Percentiles rank a stretch among this genome's conserved stretches.
phyloP scores from a whole-genome alignment of 2,888 invertebrate genomes.

The Drosophila paramelanica region DNA sequence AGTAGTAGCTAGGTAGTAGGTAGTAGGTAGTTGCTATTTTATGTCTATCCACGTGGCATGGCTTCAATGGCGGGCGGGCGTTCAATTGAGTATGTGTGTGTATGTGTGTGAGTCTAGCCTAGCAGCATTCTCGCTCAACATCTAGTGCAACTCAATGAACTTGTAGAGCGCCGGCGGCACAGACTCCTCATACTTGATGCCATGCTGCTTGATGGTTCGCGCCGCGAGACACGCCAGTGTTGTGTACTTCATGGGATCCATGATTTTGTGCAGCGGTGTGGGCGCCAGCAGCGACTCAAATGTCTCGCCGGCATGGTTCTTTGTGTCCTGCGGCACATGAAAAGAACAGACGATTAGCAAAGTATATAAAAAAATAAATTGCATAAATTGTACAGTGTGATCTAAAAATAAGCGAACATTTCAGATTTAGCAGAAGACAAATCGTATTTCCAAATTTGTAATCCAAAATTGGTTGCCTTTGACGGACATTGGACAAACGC shows the following conservation, averaged over 20 bases:
- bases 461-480: too few species aligned
- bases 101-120: conserved; percentile 7
- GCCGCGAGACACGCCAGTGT: conserved; percentile 95
- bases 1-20: conserved; percentile 41
- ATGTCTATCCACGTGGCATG: conserved; percentile 55
- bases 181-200: conserved; percentile 87
- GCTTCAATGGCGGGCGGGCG: conserved; percentile 71
- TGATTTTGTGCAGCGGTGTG: conserved; percentile 88
- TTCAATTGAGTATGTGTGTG: background rate
- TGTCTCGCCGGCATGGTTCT: conserved; percentile 91
- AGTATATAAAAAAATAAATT: background rate
- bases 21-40: conserved; percentile 35
- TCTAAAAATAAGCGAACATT: too few species aligned
- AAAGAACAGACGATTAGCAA: background rate
- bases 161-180: conserved; percentile 86
- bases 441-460: too few species aligned
- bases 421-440: too few species aligned
- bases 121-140: conserved; percentile 29
- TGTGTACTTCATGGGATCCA: conserved; percentile 92
- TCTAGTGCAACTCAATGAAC: conserved; percentile 84
- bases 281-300: conserved; percentile 89
- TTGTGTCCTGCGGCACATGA: conserved; percentile 85
- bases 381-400: too few species aligned
- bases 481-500: too few species aligned
- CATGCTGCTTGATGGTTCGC: conserved; percentile 90